phyloP scores from a whole-genome alignment of 2,113 vertebrate species.

The Sinocyclocheilus maitianheensis region DNA sequence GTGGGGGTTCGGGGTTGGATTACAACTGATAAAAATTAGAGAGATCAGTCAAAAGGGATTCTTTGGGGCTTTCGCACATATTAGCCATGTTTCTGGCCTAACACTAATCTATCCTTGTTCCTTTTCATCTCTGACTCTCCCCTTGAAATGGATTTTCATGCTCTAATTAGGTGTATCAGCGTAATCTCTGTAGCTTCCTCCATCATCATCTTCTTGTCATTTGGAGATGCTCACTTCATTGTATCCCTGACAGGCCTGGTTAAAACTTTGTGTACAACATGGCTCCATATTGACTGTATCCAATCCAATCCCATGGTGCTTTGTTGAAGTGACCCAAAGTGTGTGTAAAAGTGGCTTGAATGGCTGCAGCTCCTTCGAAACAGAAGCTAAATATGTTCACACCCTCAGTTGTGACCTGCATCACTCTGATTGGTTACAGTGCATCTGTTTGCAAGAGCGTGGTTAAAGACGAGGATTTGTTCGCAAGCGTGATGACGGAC shows the following conservation, averaged over 20 bases:
- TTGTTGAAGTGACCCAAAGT: slow-evolving; percentile 53
- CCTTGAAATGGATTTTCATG: slow-evolving; percentile 54
- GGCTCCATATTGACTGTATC: slow-evolving; percentile 61
- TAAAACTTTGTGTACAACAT: slow-evolving; percentile 18
- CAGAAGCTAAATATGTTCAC: slow-evolving; percentile 49
- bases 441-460: slow-evolving; percentile 36
- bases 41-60: slow-evolving; percentile 24
- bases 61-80: slow-evolving; percentile 10
- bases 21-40: slow-evolving; percentile 22
- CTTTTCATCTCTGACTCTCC: slow-evolving; percentile 40
- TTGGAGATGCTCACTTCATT: slow-evolving; percentile 44
- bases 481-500: slow-evolving; percentile 54
- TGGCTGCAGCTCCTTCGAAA: slow-evolving; percentile 48
- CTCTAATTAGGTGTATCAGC: slow-evolving; percentile 77
- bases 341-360: slow-evolving; percentile 40
- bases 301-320: slow-evolving; percentile 60
- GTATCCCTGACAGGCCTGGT: slow-evolving; percentile 43
- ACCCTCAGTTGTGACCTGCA: slow-evolving; percentile 43
- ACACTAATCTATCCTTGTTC: slow-evolving; percentile 47
- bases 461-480: slow-evolving; percentile 49
- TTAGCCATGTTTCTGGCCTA: slow-evolving; percentile 45
- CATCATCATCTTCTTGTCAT: slow-evolving; percentile 23
- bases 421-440: slow-evolving; percentile 50
- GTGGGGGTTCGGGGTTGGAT: background rate
- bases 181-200: slow-evolving; percentile 73